Conservation (phyloP, 2,113 vertebrate genomes). For the Sula dactylatra region DNA sequence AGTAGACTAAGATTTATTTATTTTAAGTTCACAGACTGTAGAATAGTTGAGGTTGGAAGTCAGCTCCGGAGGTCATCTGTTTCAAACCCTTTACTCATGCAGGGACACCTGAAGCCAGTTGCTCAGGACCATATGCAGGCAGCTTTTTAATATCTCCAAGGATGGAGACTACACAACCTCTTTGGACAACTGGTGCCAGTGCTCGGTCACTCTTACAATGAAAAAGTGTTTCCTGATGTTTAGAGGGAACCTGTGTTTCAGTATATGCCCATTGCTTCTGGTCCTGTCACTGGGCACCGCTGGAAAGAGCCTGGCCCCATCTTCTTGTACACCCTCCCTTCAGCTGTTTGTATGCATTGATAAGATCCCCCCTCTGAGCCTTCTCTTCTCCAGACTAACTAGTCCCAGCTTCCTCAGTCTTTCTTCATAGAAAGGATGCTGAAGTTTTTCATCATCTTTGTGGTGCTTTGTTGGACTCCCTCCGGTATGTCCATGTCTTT, state of each 20-base stretch:
- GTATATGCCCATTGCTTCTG: not conserved
- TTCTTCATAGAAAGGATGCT: not conserved
- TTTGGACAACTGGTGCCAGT: not conserved
- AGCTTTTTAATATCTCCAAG: not conserved
- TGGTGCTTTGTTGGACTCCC: not conserved
- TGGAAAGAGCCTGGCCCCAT: not conserved
- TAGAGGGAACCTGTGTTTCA: not conserved
- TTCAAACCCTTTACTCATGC: not conserved
- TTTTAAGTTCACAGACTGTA: not conserved
- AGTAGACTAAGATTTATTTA: not conserved
- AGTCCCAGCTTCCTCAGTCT: not conserved
- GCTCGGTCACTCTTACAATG: not conserved
- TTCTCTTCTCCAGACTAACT: not conserved
- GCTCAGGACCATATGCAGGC: not conserved
- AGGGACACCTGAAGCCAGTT: not conserved
- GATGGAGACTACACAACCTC: not conserved
- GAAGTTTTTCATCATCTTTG: not conserved
- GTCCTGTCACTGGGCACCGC: not conserved
- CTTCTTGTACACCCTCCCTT: not conserved
- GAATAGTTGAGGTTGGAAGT: not conserved
- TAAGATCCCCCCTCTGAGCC: not conserved
- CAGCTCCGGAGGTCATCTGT: not conserved
- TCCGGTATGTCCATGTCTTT: not conserved
- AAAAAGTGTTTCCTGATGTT: not conserved
- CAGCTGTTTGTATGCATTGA: not conserved